Evolutionary conservation across 2,888 invertebrate species (phyloP), one percentile per base, ranked within the genome.

Genomic region (Lycophotia porphyrea): DNA sequence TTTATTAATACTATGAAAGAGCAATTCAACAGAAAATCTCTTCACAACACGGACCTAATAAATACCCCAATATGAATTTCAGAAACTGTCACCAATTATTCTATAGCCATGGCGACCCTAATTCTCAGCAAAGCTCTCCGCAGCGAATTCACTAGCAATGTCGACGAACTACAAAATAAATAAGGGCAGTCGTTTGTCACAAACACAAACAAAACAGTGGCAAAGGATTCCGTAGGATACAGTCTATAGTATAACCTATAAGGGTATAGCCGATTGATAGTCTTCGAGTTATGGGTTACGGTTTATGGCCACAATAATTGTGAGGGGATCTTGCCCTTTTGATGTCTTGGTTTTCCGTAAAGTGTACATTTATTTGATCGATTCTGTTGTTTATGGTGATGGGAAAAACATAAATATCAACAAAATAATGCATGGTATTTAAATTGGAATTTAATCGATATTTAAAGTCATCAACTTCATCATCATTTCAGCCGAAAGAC

Each of bases 91-190:
- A 27, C 58, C 78, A 82, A 77, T 76, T 74, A 64, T 71, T 52
- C 36, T n/a, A 67, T 27, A 8, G 21, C 18, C 24, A 64, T 85
- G 88, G 80, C 63, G 39, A 82, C 88, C 87, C 84, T 84, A 81
- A 71, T 75, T 55, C 73, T 69, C 58, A 69, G 78, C 80, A 84
- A 81, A 85, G 82, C 81, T 87, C 89, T 87, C 82, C 88, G 82
- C 36, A 87, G 89, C 87, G 88, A 88, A 90, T 90, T 90, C 88
- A 86, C 90, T 87, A 88, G 78, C 84, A 90, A 91, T 90, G 91
- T 89, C 94, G 90, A 91, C 92, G 92, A 94, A 94, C 94, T 93
- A 92, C 88, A 91, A 91, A 93, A 94, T 93, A 94, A 94, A 94
- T 94, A 94, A 91, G 94, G 94, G 94, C 89, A 85, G 89, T 86